phyloP scores from a whole-genome alignment of 2,888 invertebrate genomes.

The Drosophila borborema region DNA sequence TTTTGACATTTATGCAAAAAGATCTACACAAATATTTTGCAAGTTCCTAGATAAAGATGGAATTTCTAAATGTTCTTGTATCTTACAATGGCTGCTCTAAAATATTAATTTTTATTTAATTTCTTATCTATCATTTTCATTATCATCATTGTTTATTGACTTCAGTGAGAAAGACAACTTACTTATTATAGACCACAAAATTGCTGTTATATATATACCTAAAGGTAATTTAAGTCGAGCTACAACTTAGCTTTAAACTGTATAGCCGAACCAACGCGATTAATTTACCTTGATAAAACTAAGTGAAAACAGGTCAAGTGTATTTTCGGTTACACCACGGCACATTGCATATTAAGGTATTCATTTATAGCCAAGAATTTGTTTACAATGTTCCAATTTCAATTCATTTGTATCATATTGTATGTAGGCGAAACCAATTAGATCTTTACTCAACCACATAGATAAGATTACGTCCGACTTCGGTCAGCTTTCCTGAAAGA shows the following conservation, averaged over 20 bases:
- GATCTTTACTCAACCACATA: slow-evolving; percentile 85
- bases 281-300: not conserved
- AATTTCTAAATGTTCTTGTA: not conserved
- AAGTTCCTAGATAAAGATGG: not conserved
- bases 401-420: slow-evolving; percentile 40
- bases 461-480: slow-evolving; percentile 86
- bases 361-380: slow-evolving; percentile 36
- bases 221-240: not conserved
- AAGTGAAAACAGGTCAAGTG: slow-evolving; percentile 33
- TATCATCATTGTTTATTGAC: not conserved
- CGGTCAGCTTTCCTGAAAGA: slow-evolving; percentile 84
- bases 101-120: not conserved
- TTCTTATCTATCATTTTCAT: too few species aligned
- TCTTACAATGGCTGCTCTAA: not conserved
- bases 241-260: too few species aligned
- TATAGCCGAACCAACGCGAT: not conserved
- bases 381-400: slow-evolving; percentile 50
- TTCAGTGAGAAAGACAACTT: not conserved
- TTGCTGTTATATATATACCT: not conserved
- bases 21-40: not conserved
- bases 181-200: not conserved
- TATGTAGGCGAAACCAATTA: not conserved
- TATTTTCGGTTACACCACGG: slow-evolving; percentile 4
- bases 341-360: slow-evolving; percentile 24
- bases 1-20: not conserved